Evolutionary conservation across 2,888 invertebrate species (phyloP).

Genomic region (Biston stratarius): DNA sequence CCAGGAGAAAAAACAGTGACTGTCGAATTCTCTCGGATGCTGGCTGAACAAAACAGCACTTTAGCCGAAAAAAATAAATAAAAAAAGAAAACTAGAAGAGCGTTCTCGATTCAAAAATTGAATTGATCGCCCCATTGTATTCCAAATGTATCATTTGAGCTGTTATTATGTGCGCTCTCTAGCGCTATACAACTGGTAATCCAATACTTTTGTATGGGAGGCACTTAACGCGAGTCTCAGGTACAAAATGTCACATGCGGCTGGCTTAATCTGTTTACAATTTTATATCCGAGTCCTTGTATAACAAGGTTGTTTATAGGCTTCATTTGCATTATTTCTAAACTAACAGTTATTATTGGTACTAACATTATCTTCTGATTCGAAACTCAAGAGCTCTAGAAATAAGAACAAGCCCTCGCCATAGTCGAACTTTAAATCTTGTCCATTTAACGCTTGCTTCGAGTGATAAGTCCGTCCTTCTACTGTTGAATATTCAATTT

Average conservation of each 20-base stretch:
- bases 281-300: conserved; percentile 54
- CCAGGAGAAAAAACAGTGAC: conserved; percentile 83
- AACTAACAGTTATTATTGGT: conserved; percentile 3
- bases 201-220: conserved; percentile 86
- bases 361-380: conserved; percentile 2
- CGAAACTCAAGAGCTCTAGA: not conserved
- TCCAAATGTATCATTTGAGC: conserved; percentile 87
- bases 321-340: conserved; percentile 20
- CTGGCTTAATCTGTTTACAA: conserved; percentile 68
- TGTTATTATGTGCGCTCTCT: conserved; percentile 85
- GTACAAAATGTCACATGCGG: conserved; percentile 71
- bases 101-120: conserved; percentile 87
- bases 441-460: too few species aligned
- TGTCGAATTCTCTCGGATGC: conserved; percentile 84
- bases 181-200: conserved; percentile 83
- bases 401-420: not conserved
- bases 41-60: conserved; percentile 86
- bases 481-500: too few species aligned
- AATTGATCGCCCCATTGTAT: conserved; percentile 87
- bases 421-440: too few species aligned
- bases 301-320: conserved; percentile 42
- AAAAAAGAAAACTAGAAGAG: conserved; percentile 82
- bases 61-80: conserved; percentile 75
- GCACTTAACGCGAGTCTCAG: conserved; percentile 78
- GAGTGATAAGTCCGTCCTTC: too few species aligned